phyloP scores from a whole-genome alignment of 1,140 invertebrate genomes.

The Grapholita molesta region DNA sequence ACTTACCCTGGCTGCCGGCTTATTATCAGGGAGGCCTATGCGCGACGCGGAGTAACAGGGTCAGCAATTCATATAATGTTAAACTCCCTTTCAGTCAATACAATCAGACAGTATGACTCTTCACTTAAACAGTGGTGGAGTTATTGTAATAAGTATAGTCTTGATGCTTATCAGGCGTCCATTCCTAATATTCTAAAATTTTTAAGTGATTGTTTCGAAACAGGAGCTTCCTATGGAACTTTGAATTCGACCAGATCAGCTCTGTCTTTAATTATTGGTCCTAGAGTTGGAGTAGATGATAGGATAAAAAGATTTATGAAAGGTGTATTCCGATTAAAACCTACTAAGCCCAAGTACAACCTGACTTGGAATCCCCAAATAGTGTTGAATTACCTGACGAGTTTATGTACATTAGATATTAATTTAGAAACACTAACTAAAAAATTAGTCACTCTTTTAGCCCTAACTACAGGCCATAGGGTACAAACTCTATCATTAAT shows the following conservation, averaged over 20 bases:
- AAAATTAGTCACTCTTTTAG: not conserved
- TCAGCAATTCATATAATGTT: not conserved
- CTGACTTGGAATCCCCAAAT: not conserved
- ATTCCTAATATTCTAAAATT: slow-evolving; percentile 6
- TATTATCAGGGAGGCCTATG: too few relatives aligned
- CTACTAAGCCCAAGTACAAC: not conserved
- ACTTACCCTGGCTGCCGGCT: too few relatives aligned
- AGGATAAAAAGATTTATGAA: slow-evolving; percentile 12
- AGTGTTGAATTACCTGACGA: not conserved
- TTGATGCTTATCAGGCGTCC: not conserved
- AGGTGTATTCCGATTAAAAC: not conserved
- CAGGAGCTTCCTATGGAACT: slow-evolving; percentile 12
- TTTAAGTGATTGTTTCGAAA: not conserved
- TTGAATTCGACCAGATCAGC: not conserved
- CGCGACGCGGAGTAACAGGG: too few relatives aligned
- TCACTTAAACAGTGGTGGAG: not conserved
- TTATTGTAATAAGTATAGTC: not conserved
- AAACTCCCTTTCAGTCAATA: not conserved
- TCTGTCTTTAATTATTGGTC: slow-evolving; percentile 9
- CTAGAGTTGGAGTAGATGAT: too few relatives aligned
- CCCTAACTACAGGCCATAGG: not conserved
- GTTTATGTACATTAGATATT: not conserved
- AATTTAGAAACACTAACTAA: not conserved
- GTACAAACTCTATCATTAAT: not conserved
- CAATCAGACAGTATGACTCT: slow-evolving; percentile 1